These are phyloP conservation scores for Anser cygnoides DNA, from an alignment of 2,113 vertebrate species.

Conservation along the genomic window DNA sequence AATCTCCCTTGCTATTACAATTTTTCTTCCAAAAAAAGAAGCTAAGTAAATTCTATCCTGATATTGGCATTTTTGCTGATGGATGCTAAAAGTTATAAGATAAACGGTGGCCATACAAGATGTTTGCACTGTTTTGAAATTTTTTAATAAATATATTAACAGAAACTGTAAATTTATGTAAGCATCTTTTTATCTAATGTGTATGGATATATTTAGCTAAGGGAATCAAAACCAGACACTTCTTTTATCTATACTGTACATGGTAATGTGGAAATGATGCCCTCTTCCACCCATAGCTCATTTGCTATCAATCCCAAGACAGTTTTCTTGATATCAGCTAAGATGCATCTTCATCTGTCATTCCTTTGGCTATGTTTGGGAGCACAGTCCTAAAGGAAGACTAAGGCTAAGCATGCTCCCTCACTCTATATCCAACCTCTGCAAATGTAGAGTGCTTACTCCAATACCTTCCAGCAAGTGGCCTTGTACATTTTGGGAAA, in stretches of 20 bases:
- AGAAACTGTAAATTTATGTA: neutral
- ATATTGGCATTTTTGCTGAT: constrained; percentile 1
- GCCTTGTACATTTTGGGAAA: neutral
- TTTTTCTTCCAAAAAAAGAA: neutral
- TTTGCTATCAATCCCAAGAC: neutral
- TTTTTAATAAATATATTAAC: neutral
- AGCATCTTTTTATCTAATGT: neutral
- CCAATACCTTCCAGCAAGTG: neutral
- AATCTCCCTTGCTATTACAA: neutral
- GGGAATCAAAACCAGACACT: neutral
- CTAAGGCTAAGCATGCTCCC: neutral
- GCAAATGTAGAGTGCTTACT: neutral
- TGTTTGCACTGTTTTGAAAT: neutral
- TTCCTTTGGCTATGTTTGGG: neutral
- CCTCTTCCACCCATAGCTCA: neutral
- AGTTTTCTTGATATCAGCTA: neutral
- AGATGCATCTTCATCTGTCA: neutral
- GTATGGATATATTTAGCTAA: neutral
- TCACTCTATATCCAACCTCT: neutral
- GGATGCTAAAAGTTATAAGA: neutral
- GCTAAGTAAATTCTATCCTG: neutral
- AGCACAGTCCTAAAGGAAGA: neutral
- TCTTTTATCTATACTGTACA: neutral
- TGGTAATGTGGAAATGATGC: neutral
- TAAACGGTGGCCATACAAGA: neutral